Evolutionary conservation across 2,113 vertebrate species (phyloP).

Genomic region (Lucifuga dentata): DNA sequence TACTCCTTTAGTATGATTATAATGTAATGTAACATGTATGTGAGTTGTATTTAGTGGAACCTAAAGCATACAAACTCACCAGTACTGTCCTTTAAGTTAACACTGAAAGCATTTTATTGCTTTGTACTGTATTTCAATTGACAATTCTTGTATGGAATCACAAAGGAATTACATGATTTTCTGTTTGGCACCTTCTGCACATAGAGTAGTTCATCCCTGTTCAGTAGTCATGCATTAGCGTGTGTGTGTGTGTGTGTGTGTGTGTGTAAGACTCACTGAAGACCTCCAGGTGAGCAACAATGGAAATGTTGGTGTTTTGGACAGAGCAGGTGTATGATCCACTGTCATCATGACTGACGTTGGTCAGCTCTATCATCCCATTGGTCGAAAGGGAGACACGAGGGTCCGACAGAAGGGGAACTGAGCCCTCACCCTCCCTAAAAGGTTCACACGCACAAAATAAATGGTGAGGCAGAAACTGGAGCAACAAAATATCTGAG

Average conservation of each 20-base stretch:
- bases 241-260: neutral
- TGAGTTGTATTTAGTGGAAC: too few species aligned
- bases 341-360: slow-evolving; percentile 71
- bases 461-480: neutral
- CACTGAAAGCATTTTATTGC: too few species aligned
- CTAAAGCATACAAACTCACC: too few species aligned
- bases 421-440: slow-evolving; percentile 75
- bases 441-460: slow-evolving; percentile 28
- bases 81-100: too few species aligned
- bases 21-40: too few species aligned
- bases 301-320: slow-evolving; percentile 76
- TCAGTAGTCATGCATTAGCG: too few species aligned
- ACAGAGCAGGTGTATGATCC: slow-evolving; percentile 85
- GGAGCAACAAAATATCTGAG: neutral
- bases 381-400: slow-evolving; percentile 81
- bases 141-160: too few species aligned
- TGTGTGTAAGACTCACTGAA: slow-evolving; percentile 79
- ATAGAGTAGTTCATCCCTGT: too few species aligned
- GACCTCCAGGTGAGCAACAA: slow-evolving; percentile 83
- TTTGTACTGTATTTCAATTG: too few species aligned
- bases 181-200: too few species aligned
- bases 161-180: too few species aligned
- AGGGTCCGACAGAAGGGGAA: slow-evolving; percentile 73
- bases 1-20: too few species aligned
- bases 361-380: slow-evolving; percentile 81